Conservation (phyloP, 2,113 vertebrate genomes). For the Hippocampus comes region DNA sequence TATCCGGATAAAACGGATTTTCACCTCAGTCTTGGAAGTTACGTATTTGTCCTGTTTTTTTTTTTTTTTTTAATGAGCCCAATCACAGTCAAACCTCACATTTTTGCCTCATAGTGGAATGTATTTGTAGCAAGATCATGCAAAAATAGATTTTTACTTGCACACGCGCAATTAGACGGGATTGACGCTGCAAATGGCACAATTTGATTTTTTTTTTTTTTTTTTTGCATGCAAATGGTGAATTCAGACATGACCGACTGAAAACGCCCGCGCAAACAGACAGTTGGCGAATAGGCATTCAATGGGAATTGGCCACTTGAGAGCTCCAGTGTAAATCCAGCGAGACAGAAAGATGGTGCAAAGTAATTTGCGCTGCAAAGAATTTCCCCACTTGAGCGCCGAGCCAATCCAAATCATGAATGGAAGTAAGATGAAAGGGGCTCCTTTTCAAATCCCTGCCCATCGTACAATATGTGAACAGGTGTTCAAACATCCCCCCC, state of each 20-base stretch:
- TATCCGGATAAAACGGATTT: no score
- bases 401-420: slow-evolving; percentile 66
- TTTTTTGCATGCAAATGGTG: background rate
- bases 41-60: no score
- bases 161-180: no score
- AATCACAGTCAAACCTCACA: no score
- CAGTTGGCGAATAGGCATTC: background rate
- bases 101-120: no score
- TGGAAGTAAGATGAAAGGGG: slow-evolving; percentile 71
- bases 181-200: background rate
- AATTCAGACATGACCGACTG: slow-evolving; percentile 21
- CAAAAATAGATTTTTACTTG: no score
- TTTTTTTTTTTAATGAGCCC: no score
- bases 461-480: slow-evolving; percentile 71
- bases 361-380: slow-evolving; percentile 42
- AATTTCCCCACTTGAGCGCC: slow-evolving; percentile 54
- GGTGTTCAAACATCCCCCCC: slow-evolving; percentile 68
- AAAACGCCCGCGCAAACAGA: background rate
- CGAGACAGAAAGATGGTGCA: slow-evolving; percentile 37
- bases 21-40: no score
- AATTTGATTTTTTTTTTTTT: background rate
- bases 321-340: background rate
- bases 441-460: slow-evolving; percentile 68
- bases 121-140: no score
- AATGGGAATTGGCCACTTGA: background rate